phyloP scores from a whole-genome alignment of 2,888 invertebrate genomes.

The Dione vanillae region DNA sequence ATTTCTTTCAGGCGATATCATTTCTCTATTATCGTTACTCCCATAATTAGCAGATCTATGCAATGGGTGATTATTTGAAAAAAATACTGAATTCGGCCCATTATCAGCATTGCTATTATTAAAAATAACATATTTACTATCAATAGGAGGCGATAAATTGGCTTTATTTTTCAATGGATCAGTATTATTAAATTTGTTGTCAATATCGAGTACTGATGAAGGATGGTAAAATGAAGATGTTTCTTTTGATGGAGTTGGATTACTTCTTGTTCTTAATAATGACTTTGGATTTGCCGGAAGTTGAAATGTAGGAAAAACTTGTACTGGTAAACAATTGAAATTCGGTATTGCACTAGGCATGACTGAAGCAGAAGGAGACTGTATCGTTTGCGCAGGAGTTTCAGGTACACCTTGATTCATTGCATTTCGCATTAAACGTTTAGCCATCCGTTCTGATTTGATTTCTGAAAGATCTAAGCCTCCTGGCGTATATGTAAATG shows the following conservation, averaged over 20 bases:
- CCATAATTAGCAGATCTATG: constrained; percentile 55
- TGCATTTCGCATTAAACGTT: constrained; percentile 85
- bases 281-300: constrained; percentile 88
- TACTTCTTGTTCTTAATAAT: constrained; percentile 72
- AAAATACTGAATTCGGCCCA: constrained; percentile 57
- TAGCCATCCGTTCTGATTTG: constrained; percentile 94
- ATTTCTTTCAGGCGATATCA: constrained; percentile 60
- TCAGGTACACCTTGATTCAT: constrained; percentile 89
- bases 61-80: constrained; percentile 49
- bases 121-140: constrained; percentile 32
- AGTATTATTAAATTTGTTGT: constrained; percentile 42
- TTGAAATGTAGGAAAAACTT: constrained; percentile 86
- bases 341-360: constrained; percentile 73
- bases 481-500: constrained; percentile 97
- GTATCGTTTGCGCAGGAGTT: constrained; percentile 78
- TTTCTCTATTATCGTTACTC: constrained; percentile 53
- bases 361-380: constrained; percentile 79
- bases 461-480: constrained; percentile 96
- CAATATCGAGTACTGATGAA: constrained; percentile 48
- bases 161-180: constrained; percentile 56
- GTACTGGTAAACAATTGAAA: constrained; percentile 78
- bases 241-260: constrained; percentile 63
- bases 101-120: constrained; percentile 55
- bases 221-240: constrained; percentile 50
- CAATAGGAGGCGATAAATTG: constrained; percentile 50